A percentile compares a stretch with the other conserved stretches of the same genome.
These are phyloP conservation scores for Pelecanus crispus DNA, from an alignment of 2,113 vertebrate genomes.

Conservation along the genomic window DNA sequence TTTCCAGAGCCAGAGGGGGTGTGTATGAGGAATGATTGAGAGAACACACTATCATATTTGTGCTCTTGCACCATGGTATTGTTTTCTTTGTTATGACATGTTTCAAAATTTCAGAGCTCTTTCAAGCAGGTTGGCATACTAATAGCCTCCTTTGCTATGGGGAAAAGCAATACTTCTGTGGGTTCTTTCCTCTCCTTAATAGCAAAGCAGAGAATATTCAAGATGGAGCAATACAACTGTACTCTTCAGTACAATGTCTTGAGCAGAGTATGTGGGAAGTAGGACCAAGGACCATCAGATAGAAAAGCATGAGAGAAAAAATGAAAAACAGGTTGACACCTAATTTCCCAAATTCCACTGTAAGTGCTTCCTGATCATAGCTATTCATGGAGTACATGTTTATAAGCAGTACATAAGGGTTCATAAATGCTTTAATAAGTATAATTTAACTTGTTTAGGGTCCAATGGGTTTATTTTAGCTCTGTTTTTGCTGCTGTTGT, in stretches of 20 bases:
- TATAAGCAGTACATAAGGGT: neutral
- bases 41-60: neutral
- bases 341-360: neutral
- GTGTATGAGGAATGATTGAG: neutral
- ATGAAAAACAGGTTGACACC: neutral
- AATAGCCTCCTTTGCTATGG: neutral
- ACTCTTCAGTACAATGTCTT: neutral
- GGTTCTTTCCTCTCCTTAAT: neutral
- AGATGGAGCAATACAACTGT: neutral
- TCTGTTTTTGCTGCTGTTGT: neutral
- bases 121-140: neutral
- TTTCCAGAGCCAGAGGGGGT: neutral
- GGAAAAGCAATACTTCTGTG: neutral
- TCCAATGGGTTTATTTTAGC: neutral
- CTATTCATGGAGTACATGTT: neutral
- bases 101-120: constrained; percentile 17
- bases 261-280: neutral
- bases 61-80: constrained; percentile 29
- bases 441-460: neutral
- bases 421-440: neutral
- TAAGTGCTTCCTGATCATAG: neutral
- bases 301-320: neutral
- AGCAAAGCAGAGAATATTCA: neutral
- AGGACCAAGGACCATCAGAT: neutral
- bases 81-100: neutral